These are phyloP conservation scores for Mactromeris polynyma DNA, from an alignment of 2,888 invertebrate species.

Conservation along the genomic window DNA sequence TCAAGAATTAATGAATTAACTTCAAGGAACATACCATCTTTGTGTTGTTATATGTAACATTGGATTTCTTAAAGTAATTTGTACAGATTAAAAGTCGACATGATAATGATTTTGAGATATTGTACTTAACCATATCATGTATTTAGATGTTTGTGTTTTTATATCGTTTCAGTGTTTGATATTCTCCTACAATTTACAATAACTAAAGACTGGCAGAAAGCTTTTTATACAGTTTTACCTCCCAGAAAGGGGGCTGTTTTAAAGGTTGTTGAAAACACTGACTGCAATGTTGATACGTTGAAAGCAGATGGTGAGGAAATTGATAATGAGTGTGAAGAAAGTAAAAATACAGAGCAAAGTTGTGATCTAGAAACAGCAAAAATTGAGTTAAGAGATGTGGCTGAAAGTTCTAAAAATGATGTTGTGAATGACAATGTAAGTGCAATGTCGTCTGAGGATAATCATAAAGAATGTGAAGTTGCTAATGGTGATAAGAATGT, in stretches of 20 bases:
- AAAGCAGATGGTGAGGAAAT: neutral
- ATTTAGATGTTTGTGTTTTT: neutral
- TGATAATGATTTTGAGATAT: neutral
- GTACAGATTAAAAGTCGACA: too few relatives aligned
- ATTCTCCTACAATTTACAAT: constrained; percentile 87
- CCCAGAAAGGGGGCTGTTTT: constrained; percentile 82
- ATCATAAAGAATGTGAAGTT: neutral
- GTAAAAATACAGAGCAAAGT: neutral
- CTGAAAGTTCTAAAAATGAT: neutral
- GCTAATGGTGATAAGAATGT: neutral
- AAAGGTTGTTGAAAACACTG: constrained; percentile 15
- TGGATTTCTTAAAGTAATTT: too few relatives aligned
- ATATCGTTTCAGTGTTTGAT: constrained; percentile 87
- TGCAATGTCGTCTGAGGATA: neutral
- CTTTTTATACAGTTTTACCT: constrained; percentile 87
- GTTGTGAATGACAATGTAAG: neutral
- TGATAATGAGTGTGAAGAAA: neutral
- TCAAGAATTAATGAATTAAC: too few relatives aligned
- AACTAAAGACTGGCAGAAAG: constrained; percentile 86
- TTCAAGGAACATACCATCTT: too few relatives aligned
- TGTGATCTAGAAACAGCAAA: neutral
- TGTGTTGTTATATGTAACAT: too few relatives aligned
- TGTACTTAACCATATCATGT: neutral
- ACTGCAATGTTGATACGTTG: neutral
- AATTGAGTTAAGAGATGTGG: neutral